These are phyloP conservation scores for Sylvilagus floridanus DNA, from an alignment of 2,797 vertebrate species.

Conservation along the genomic window DNA sequence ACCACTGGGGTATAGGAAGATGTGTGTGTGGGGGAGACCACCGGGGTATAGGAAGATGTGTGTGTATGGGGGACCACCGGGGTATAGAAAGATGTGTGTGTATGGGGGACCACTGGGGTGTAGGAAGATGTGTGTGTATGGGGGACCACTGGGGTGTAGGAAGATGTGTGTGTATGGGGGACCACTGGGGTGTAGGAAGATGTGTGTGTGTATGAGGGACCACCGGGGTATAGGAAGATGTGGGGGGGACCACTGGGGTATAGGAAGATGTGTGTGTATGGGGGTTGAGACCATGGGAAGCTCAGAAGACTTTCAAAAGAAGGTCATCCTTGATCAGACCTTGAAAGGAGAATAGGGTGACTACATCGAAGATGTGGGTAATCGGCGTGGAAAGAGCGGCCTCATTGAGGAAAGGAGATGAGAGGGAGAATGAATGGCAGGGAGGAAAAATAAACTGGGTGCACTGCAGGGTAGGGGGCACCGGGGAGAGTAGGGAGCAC, in stretches of 20 bases:
- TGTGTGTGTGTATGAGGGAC: neutral
- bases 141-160: neutral
- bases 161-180: neutral
- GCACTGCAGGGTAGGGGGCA: rapidly evolving
- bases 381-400: neutral
- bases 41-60: neutral
- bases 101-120: too few species aligned
- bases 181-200: neutral
- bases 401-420: neutral
- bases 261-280: neutral
- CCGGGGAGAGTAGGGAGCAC: rapidly evolving
- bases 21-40: too few species aligned
- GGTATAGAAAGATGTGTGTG: neutral
- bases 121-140: neutral
- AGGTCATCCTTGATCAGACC: neutral
- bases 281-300: neutral
- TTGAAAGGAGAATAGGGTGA: neutral
- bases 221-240: neutral
- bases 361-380: neutral
- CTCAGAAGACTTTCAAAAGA: neutral
- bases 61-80: too few species aligned
- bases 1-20: neutral
- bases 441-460: neutral
- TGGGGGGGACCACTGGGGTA: neutral
- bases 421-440: rapidly evolving